phyloP scores from a whole-genome alignment of 2,113 vertebrate species.

The Pomatorhinus ruficollis region DNA sequence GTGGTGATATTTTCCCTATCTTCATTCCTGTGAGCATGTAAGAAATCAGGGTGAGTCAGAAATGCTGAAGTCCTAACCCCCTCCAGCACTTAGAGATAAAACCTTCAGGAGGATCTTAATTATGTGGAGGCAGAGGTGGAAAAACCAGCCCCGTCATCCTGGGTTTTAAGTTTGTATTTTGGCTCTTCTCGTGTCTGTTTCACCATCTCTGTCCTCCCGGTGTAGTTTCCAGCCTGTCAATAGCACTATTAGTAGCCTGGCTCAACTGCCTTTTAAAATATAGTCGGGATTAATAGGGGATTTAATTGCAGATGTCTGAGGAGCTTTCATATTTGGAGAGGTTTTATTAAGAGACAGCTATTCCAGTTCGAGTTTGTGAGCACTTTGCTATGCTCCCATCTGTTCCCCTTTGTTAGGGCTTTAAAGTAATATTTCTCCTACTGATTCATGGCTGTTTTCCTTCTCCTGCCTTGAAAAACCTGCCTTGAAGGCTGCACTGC shows the following conservation, averaged over 20 bases:
- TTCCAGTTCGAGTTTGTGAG: constrained; percentile 32
- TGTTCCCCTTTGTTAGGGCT: constrained; percentile 12
- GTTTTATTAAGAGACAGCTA: constrained; percentile 24
- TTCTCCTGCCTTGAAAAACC: neutral
- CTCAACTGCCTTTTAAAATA: constrained; percentile 48
- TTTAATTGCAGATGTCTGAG: constrained; percentile 35
- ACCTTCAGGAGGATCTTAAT: constrained; percentile 15
- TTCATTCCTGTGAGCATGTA: constrained; percentile 67
- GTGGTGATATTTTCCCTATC: constrained; percentile 74
- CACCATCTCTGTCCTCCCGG: neutral
- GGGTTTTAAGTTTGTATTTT: constrained; percentile 1
- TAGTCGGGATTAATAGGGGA: constrained; percentile 32
- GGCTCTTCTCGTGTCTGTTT: neutral
- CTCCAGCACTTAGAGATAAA: constrained; percentile 53
- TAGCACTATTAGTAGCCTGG: neutral
- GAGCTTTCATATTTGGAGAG: constrained; percentile 35
- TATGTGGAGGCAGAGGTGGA: neutral
- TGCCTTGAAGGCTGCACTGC: neutral
- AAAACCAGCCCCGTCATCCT: neutral
- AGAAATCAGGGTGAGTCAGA: constrained; percentile 71
- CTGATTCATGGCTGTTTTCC: constrained; percentile 7
- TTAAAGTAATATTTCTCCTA: constrained; percentile 27
- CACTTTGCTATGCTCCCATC: neutral
- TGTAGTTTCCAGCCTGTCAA: neutral
- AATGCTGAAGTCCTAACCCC: constrained; percentile 49